Conservation (phyloP, 1,140 invertebrate species). For the Ceratina calcarata region DNA sequence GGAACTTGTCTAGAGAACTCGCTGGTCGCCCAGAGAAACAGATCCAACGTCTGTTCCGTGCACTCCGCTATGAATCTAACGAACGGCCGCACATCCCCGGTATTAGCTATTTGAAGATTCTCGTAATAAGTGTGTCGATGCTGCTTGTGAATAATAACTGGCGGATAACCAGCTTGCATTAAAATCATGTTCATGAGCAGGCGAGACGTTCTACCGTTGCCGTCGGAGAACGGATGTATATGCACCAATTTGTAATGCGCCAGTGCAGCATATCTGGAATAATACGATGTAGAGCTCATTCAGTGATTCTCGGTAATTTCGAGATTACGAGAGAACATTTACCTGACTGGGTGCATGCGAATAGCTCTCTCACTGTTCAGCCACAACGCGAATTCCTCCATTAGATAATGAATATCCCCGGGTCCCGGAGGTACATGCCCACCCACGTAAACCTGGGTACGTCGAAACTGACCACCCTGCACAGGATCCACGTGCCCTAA, state of each 20-base stretch:
- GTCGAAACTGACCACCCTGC: slow-evolving; percentile 90
- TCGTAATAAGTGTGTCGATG: slow-evolving; percentile 93
- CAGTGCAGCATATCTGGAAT: slow-evolving; percentile 90
- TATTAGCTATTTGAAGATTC: slow-evolving; percentile 93
- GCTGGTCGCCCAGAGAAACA: slow-evolving; percentile 92
- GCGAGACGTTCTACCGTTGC: slow-evolving; percentile 96
- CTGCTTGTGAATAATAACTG: slow-evolving; percentile 96
- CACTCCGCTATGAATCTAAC: slow-evolving; percentile 97
- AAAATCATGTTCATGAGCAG: slow-evolving; percentile 98
- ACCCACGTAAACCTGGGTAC: slow-evolving; percentile 95
- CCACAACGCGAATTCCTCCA: slow-evolving; percentile 95
- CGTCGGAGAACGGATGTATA: slow-evolving; percentile 96
- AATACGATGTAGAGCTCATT: not conserved
- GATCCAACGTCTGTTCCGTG: slow-evolving; percentile 95
- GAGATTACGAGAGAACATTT: slow-evolving; percentile 62
- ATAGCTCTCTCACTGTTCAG: slow-evolving; percentile 92
- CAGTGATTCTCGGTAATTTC: not conserved
- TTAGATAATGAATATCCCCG: slow-evolving; percentile 88
- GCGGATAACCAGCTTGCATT: slow-evolving; percentile 98
- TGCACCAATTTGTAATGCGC: slow-evolving; percentile 98
- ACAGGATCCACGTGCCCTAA: slow-evolving; percentile 96
- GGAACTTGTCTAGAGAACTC: slow-evolving; percentile 80
- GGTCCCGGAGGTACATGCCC: slow-evolving; percentile 94
- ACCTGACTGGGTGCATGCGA: slow-evolving; percentile 93
- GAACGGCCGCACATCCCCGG: slow-evolving; percentile 95